Evolutionary conservation across 2,888 invertebrate species (phyloP), one percentile per base, ranked within the genome.

Genomic region (Polydrusus tereticollis): DNA sequence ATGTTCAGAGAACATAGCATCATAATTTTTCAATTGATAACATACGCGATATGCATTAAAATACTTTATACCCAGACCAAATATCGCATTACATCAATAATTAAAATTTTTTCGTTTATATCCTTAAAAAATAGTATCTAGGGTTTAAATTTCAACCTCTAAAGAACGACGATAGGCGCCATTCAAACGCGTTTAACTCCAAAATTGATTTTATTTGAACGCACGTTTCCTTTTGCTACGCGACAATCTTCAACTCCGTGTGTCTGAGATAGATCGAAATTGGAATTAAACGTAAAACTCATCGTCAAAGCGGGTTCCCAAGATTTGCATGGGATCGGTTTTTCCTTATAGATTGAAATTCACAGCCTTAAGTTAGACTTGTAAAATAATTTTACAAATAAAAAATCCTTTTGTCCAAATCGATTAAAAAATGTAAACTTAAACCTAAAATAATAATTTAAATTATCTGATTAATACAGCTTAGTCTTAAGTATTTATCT

Each of bases 371-470:
- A 38, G 21, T 45, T 21, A 21, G 10, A 3, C 12, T 2, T 45
- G 21, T 10, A 52, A 26, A 16, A 52, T 7, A 26, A 6, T 52
- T 14, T 29, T 26, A 16, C 7, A 23, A 10, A 5, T 26, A 55
- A 29, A 33, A 33, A n/a, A n/a, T n/a, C n/a, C 52, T 55, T 29
- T n/a, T 10, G 21, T 10, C 21, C 6, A 41, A 41, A n/a, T 3
- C 12, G 21, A 23, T 47, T 47, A 16, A 5, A 16, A 29, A 33
- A n/a, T 16, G 7, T 18, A 29, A 52, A 29, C 4, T 29, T 29
- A 55, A n/a, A 55, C 5, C 26, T 55, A 55, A 55, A 29, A 55
- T 26, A 29, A 55, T 55, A 55, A 55, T 18, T 55, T 55, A 55
- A 29, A 21, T 29, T 55, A 16, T 3, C 23, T 33, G 29, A 8